Evolutionary conservation across 2,888 invertebrate species (phyloP).

Genomic region (Tachina fera): DNA sequence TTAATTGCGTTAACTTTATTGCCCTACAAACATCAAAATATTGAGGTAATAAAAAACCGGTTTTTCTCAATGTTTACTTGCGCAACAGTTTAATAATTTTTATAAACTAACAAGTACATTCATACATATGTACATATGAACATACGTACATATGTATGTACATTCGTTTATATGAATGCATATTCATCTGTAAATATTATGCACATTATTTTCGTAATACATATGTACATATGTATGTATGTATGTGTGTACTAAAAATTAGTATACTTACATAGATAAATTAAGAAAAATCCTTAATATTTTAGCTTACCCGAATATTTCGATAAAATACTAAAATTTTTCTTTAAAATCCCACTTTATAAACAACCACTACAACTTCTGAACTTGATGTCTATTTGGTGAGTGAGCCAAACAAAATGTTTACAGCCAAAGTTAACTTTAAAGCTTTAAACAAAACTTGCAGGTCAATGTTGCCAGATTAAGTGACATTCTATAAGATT

Average conservation of each 20-base stretch:
- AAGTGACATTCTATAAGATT: background rate
- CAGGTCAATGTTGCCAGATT: background rate
- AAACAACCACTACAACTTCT: conserved; percentile 41
- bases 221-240: no score
- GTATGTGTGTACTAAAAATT: background rate
- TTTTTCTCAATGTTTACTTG: conserved; percentile 27
- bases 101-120: conserved; percentile 14
- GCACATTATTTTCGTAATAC: no score
- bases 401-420: conserved; percentile 26
- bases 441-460: conserved; percentile 5
- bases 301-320: conserved; percentile 37
- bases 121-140: background rate
- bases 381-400: conserved; percentile 34
- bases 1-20: conserved; percentile 16
- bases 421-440: background rate
- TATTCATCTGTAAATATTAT: no score
- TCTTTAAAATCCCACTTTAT: background rate
- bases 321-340: background rate
- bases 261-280: background rate
- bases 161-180: no score
- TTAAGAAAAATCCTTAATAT: background rate
- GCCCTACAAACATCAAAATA: conserved; percentile 43
- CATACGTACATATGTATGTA: background rate
- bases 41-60: conserved; percentile 47
- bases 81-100: background rate